These are phyloP conservation scores for Aricia artaxerxes DNA, from an alignment of 2,888 invertebrate species.

Conservation along the genomic window DNA sequence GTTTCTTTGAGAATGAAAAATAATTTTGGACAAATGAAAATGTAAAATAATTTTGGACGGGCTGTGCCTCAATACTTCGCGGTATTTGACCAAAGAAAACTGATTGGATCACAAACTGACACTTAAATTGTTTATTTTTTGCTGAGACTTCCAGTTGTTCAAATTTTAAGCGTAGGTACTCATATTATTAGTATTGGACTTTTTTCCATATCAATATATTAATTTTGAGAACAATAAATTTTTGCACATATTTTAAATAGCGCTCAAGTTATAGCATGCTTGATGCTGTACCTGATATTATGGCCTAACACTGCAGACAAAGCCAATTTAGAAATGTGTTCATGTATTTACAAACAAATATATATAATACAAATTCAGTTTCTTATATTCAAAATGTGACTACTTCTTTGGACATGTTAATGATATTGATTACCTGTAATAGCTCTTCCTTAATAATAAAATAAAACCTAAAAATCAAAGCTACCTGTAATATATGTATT, in stretches of 20 bases:
- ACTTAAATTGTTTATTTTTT: background rate
- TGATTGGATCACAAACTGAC: background rate
- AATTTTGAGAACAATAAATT: background rate
- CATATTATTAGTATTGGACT: background rate
- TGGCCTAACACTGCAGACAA: constrained; percentile 19
- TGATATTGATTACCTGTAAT: background rate
- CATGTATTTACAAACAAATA: constrained; percentile 15
- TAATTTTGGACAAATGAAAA: background rate
- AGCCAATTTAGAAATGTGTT: constrained; percentile 15
- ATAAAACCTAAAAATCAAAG: too few relatives aligned
- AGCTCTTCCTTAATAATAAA: background rate
- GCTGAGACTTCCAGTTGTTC: background rate
- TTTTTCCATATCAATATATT: background rate
- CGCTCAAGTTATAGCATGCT: background rate
- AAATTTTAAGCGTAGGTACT: background rate
- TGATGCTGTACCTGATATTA: constrained; percentile 3
- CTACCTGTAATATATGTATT: background rate
- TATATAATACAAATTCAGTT: constrained; percentile 4
- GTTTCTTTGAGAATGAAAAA: background rate
- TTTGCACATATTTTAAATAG: background rate
- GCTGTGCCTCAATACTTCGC: background rate
- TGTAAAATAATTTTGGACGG: background rate
- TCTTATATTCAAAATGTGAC: background rate
- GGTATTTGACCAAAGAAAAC: background rate
- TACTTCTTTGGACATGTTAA: background rate